phyloP scores from a whole-genome alignment of 2,113 vertebrate genomes.

The Dicaeum eximium region DNA sequence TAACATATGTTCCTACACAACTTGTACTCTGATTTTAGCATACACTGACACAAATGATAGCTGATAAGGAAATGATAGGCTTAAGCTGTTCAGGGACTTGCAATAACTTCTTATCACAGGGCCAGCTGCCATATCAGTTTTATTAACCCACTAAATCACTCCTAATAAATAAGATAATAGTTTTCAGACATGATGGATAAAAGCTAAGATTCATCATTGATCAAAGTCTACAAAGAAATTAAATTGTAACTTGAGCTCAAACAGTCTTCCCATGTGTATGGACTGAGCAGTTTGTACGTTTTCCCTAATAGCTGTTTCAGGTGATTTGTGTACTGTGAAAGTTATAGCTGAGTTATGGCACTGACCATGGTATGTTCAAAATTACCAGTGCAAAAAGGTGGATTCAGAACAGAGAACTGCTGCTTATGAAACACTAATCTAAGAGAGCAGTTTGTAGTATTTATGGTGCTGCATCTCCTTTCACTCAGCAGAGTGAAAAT shows the following conservation, averaged over 20 bases:
- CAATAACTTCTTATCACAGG: conserved; percentile 77
- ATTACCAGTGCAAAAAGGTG: neutral
- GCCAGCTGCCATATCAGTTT: conserved; percentile 81
- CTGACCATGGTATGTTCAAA: neutral
- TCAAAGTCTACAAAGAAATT: conserved; percentile 76
- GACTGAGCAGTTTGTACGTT: neutral
- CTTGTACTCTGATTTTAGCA: conserved; percentile 69
- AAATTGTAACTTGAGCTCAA: conserved; percentile 72
- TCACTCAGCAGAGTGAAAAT: neutral
- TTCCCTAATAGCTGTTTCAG: neutral
- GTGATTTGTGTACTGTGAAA: neutral
- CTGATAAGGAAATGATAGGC: conserved; percentile 82
- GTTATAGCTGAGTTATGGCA: neutral
- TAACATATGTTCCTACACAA: conserved; percentile 74
- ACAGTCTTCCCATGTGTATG: neutral
- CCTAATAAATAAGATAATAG: conserved; percentile 82
- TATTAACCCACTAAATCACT: conserved; percentile 82
- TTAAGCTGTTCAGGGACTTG: conserved; percentile 78
- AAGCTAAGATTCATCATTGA: conserved; percentile 71
- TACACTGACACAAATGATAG: conserved; percentile 73
- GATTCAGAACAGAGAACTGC: neutral
- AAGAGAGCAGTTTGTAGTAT: neutral
- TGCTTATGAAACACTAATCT: neutral
- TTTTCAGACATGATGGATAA: conserved; percentile 71
- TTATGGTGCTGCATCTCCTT: neutral